These are phyloP conservation scores for Danio albolineatus DNA, from an alignment of 2,797 vertebrate genomes.

Conservation along the genomic window DNA sequence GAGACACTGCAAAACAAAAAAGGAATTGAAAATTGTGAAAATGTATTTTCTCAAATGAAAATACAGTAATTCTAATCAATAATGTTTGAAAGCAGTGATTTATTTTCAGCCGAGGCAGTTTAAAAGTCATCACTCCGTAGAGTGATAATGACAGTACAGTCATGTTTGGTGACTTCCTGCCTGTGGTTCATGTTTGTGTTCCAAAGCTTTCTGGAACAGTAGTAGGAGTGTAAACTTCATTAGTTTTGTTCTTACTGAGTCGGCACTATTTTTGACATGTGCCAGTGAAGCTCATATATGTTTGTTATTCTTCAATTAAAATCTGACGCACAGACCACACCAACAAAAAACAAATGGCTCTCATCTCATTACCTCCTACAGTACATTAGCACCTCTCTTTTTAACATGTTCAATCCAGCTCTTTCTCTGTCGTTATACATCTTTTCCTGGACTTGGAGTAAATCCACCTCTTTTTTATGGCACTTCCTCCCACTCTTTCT, in stretches of 20 bases:
- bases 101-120: too few species aligned
- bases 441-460: constrained; percentile 39
- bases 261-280: constrained; percentile 73
- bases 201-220: constrained; percentile 19
- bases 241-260: constrained; percentile 63
- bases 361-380: constrained; percentile 60
- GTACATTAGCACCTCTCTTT: constrained; percentile 48
- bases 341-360: constrained; percentile 62
- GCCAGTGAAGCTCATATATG: constrained; percentile 69
- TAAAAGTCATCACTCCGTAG: neutral
- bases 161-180: neutral
- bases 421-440: constrained; percentile 32
- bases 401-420: constrained; percentile 14
- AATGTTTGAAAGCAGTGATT: too few species aligned
- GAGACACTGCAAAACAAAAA: neutral
- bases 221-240: constrained; percentile 53
- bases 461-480: constrained; percentile 9
- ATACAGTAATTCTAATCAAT: too few species aligned
- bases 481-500: constrained; percentile 41
- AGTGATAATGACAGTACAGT: neutral
- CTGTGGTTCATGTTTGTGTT: constrained; percentile 36
- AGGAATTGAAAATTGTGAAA: neutral
- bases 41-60: neutral
- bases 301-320: constrained; percentile 82
- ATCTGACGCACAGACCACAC: constrained; percentile 29